phyloP scores from a whole-genome alignment of 1,140 invertebrate species.

The Sycophila sp. region DNA sequence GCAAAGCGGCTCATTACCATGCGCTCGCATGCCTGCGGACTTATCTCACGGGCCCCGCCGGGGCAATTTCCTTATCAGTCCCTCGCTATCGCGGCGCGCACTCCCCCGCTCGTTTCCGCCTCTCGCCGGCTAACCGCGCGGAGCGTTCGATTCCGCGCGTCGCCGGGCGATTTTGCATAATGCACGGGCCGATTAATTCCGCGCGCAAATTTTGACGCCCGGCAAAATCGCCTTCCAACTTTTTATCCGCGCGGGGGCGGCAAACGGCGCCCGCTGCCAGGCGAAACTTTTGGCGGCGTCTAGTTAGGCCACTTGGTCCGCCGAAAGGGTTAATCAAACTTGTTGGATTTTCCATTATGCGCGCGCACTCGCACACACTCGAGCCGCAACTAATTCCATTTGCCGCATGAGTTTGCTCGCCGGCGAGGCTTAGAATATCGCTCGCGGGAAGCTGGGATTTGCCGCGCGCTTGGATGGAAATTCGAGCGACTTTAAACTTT shows the following conservation, averaged over 20 bases:
- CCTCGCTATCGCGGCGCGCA: too few species aligned
- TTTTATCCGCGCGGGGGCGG: too few species aligned
- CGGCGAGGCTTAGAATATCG: too few species aligned
- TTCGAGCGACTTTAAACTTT: too few species aligned
- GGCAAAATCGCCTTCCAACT: too few species aligned
- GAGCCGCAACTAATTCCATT: conserved; percentile 17
- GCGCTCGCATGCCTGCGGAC: not conserved
- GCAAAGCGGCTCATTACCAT: not conserved
- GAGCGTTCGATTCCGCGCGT: not conserved
- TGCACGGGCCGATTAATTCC: too few species aligned
- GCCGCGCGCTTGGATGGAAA: too few species aligned
- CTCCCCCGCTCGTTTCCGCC: not conserved
- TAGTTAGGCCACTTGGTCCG: not conserved
- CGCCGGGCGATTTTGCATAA: too few species aligned
- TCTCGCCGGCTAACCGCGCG: not conserved
- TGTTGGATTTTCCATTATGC: conserved; percentile 59
- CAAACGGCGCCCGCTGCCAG: too few species aligned
- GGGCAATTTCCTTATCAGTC: not conserved
- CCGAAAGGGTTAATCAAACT: conserved; percentile 55
- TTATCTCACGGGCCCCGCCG: too few species aligned
- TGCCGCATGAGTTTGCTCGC: not conserved
- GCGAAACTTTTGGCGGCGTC: too few species aligned
- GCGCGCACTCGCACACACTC: conserved; percentile 2
- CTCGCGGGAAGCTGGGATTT: not conserved
- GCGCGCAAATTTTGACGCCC: too few species aligned